Base-by-base conservation (phyloP, 2,888 invertebrate species). In the Thelaira solivaga region DNA sequence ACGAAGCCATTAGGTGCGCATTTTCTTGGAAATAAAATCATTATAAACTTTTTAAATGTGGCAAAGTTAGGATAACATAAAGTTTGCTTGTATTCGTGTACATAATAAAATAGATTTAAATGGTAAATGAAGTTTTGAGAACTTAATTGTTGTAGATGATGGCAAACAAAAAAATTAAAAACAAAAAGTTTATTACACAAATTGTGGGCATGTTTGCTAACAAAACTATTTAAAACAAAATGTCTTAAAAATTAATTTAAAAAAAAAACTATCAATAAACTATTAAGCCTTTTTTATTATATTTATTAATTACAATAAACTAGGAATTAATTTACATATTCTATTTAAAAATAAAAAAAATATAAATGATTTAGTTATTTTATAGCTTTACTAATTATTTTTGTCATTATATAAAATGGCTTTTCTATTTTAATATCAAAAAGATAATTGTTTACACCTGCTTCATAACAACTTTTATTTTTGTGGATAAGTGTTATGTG, bases 1-100 rank as follows among this genome's bases (percentile, higher is more conserved):
- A 64, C 72, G 55, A 72, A 55, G 39, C 64, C 72, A 72, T 72
- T 72, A 72, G 72, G 55, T 55, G 72, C 62, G 72, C 72, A 72
- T 55, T 72, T 72, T 64, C 64, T 72, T 72, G 72, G 64, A 72
- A 72, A 39, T 72, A 72, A 72, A 64, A 64, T 55, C 53, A 72
- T 72, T 72, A 45, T 64, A 72, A n/a, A 72, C 64, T 72, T 72
- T 47, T 55, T 47, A 45, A 64, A 72, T 61, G 51, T 41, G 16
- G 49, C 51, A 51, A 49, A 64, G 49, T 59, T 51, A 26, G 59
- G 49, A 34, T 51, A 61, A 69, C 41, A 29, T 61, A n/a, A 43
- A 61, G 41, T 39, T 49, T 39, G 20, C 20, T 10, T 55, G 55
- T 47, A 13, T 47, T 57, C 39, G 31, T 47, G 11, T 59, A 41